Percentiles rank a stretch among this genome's conserved stretches.
Evolutionary conservation across 1,140 invertebrate genomes (phyloP).

Genomic region (Pogonognathellus flavescens): DNA sequence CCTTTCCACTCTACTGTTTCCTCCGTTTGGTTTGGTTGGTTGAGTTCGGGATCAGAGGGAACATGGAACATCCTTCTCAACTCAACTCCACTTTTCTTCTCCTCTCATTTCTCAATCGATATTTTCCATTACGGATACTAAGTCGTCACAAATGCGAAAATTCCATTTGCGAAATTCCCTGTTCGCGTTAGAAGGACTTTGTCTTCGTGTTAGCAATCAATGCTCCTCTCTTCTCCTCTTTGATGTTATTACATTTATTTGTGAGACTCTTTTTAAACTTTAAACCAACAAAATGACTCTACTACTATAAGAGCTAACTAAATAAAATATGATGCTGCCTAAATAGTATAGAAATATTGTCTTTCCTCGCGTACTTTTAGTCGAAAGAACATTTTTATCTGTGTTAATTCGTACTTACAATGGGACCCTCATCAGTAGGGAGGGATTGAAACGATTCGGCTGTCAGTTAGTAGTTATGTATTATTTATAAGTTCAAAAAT

Average conservation of each 20-base stretch:
- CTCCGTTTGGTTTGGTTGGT: constrained; percentile 45
- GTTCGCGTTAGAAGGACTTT: constrained; percentile 31
- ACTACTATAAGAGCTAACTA: no score
- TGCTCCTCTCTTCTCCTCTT: constrained; percentile 21
- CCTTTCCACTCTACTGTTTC: neutral
- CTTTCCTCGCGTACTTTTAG: no score
- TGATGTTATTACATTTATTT: constrained; percentile 17
- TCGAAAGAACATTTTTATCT: no score
- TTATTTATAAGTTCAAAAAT: no score
- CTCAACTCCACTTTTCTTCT: constrained; percentile 47
- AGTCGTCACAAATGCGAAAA: constrained; percentile 61
- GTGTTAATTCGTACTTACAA: no score
- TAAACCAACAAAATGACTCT: no score
- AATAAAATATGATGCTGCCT: no score
- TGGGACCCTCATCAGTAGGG: no score
- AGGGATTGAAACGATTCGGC: no score
- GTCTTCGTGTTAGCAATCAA: constrained; percentile 55
- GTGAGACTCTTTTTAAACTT: no score
- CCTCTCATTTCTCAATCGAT: constrained; percentile 55
- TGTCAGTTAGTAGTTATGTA: no score
- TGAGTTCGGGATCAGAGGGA: constrained; percentile 22
- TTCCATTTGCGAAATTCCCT: constrained; percentile 61
- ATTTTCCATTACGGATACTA: constrained; percentile 59
- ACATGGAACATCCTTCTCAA: constrained; percentile 50
- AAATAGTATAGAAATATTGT: no score